Conservation (phyloP, 2,113 vertebrate species). For the Tautogolabrus adspersus region DNA sequence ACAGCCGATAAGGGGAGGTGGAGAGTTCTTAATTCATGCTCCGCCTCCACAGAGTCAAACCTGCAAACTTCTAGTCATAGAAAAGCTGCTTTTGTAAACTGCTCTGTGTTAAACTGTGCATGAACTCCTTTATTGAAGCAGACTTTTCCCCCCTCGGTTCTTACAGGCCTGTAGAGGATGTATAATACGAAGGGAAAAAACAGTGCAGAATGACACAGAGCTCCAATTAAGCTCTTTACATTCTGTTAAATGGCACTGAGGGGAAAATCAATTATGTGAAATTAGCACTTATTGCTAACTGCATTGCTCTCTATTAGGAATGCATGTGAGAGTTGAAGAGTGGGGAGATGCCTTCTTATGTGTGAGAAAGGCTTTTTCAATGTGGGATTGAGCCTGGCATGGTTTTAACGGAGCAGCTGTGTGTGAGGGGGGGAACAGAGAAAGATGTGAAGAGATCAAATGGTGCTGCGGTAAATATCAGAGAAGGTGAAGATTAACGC, state of each 20-base stretch:
- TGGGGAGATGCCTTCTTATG: conserved; percentile 52
- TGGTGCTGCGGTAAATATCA: conserved; percentile 50
- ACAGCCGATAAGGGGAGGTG: background rate
- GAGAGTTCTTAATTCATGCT: conserved; percentile 22
- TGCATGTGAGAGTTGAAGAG: conserved; percentile 9
- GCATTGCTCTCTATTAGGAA: conserved; percentile 6
- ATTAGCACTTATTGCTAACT: conserved; percentile 54
- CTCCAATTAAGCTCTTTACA: conserved; percentile 45
- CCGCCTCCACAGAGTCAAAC: background rate
- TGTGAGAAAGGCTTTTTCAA: conserved; percentile 47
- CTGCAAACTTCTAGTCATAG: conserved; percentile 15
- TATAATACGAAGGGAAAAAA: conserved; percentile 34
- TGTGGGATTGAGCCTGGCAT: conserved; percentile 37
- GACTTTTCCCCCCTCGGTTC: background rate
- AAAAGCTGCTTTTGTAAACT: background rate
- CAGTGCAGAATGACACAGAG: conserved; percentile 26
- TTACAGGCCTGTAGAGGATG: background rate
- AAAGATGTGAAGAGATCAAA: conserved; percentile 60
- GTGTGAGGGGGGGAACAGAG: background rate
- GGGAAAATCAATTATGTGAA: conserved; percentile 55
- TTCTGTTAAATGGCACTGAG: conserved; percentile 48
- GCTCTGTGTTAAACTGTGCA: background rate
- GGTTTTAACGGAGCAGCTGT: conserved; percentile 11
- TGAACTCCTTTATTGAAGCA: background rate
- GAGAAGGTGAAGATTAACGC: conserved; percentile 53